phyloP scores from a whole-genome alignment of 2,888 invertebrate species.

The Lasioglossum zephyrum region DNA sequence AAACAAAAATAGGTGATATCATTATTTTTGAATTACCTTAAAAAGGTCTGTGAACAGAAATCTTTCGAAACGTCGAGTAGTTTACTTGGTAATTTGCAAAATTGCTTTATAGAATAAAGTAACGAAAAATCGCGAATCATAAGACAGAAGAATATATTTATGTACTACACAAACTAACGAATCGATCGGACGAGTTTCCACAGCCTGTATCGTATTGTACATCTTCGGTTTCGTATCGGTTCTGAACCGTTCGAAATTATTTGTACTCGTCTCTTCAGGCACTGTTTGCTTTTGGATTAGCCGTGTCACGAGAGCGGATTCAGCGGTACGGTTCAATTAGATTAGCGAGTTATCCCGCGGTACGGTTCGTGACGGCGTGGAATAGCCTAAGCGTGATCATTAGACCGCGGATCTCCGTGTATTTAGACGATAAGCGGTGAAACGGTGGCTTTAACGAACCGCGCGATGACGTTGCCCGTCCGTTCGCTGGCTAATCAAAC shows the following conservation, averaged over 20 bases:
- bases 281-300: not conserved
- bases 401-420: slow-evolving; percentile 2
- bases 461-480: not conserved
- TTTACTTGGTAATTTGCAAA: too few relatives aligned
- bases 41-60: too few relatives aligned
- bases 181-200: too few relatives aligned
- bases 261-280: not conserved
- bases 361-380: not conserved
- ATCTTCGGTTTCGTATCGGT: not conserved
- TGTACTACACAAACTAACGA: too few relatives aligned
- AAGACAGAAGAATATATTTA: too few relatives aligned
- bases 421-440: slow-evolving; percentile 22
- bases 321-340: slow-evolving; percentile 12
- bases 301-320: not conserved
- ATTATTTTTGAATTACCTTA: too few relatives aligned
- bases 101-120: too few relatives aligned
- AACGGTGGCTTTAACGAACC: slow-evolving; percentile 1
- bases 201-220: too few relatives aligned
- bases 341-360: slow-evolving; percentile 3
- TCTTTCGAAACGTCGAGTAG: too few relatives aligned
- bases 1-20: too few relatives aligned
- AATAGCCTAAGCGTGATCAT: not conserved
- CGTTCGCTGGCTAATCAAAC: not conserved
- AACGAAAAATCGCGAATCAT: too few relatives aligned
- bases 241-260: not conserved